Conservation (phyloP, 2,888 invertebrate genomes). For the Molanna angustata region DNA sequence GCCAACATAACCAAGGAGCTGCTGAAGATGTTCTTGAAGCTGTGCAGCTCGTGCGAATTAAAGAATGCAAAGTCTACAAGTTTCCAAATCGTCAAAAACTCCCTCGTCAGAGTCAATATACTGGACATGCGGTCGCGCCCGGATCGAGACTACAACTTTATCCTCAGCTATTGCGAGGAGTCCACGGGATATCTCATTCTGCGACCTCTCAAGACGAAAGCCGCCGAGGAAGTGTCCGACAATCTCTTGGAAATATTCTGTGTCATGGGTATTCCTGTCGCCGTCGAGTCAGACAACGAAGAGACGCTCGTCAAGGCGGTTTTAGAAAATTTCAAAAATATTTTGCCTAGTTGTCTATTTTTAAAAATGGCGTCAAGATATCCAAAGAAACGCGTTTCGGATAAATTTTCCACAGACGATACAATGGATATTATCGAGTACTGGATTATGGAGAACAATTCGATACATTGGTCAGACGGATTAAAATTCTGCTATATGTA, state of each 20-base stretch:
- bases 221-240: neutral
- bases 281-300: neutral
- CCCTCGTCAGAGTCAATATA: constrained; percentile 40
- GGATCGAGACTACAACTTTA: constrained; percentile 39
- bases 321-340: neutral
- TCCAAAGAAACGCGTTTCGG: no score
- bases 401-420: no score
- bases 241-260: neutral
- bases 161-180: constrained; percentile 41
- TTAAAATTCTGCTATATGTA: no score
- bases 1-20: no score
- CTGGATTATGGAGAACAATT: no score
- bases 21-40: no score
- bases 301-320: neutral
- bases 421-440: no score
- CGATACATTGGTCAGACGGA: no score
- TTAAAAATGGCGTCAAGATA: no score
- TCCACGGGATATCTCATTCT: constrained; percentile 42
- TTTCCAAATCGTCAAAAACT: no score
- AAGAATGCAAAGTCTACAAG: no score
- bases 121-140: constrained; percentile 39
- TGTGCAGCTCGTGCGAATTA: no score
- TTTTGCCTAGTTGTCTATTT: constrained; percentile 1
- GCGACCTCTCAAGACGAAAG: constrained; percentile 34
- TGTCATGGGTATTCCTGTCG: neutral